Base-by-base conservation (phyloP, 2,113 vertebrate genomes). In the Corythoichthys haematopterus region DNA sequence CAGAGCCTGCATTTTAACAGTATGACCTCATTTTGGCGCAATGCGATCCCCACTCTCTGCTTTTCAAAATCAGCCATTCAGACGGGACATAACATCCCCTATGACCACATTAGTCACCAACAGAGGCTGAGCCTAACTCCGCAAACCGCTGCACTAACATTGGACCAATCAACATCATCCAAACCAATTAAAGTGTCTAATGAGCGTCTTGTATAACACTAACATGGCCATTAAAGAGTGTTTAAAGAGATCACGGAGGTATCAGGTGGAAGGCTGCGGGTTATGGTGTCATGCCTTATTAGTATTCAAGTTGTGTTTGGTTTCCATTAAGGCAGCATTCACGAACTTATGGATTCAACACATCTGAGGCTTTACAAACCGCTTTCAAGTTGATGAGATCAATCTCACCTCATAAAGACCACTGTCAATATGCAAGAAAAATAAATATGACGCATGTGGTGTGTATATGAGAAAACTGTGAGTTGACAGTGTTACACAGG, bases 221-320 rank as follows among this genome's bases (percentile, higher is more conserved):
- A 83, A 82, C 78, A 84, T 14, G 75, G 74, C 85, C 81, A 86
- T 89, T 88, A 91, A 87, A 85, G 85, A 85, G 69, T 72, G 64
- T 88, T 90, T 88, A 88, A 88, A 84, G 82, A 79, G 84, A 72
- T 78, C 52, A 58, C 51, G 7, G 73, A 82, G 84, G 85, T 88
- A 90, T 88, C 88, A 56, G 79, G 85, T 88, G 83, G 66, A 87
- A 72, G 75, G 75, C 73, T 88, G 89, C 37, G 89, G 88, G 78
- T 87, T 81, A 90, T 83, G 76, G 75, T 88, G 88, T 90, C 88
- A 90, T 82, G 80, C 74, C 82, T 84, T 85, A 87, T 91, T 90
- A 89, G 84, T 87, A 91, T 90, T 91, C 85, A 85, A 84, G 75
- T 69, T 61, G 81, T 68, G 70, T 85, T 85, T 79, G 84, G 78